phyloP scores from a whole-genome alignment of 2,113 vertebrate genomes.

The Podarcis cretensis region DNA sequence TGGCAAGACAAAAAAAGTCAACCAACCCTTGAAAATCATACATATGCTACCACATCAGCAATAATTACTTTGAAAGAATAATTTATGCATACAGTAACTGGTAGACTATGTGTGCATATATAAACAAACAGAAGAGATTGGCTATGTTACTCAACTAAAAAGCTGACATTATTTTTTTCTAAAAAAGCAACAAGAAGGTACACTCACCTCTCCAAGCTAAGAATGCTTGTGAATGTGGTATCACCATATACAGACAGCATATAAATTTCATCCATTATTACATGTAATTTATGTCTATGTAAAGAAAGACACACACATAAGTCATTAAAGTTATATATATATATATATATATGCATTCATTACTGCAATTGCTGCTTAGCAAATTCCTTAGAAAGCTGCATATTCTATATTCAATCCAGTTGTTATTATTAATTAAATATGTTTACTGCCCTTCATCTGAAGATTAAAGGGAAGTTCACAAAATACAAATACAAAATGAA shows the following conservation, averaged over 20 bases:
- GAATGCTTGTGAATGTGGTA: conserved; percentile 60
- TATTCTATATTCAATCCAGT: background rate
- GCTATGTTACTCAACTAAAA: background rate
- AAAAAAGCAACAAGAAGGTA: background rate
- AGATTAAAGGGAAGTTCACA: too few relatives aligned
- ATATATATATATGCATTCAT: background rate
- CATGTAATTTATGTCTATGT: conserved; percentile 45
- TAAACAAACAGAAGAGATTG: background rate
- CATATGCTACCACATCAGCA: background rate
- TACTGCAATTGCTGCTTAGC: background rate
- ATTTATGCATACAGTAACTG: background rate
- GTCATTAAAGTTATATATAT: background rate
- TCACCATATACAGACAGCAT: conserved; percentile 60
- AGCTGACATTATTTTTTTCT: background rate
- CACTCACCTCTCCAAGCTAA: conserved; percentile 57
- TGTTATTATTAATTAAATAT: background rate
- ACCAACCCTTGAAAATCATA: background rate
- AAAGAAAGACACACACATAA: conserved; percentile 12
- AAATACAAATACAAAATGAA: too few relatives aligned
- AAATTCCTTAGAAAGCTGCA: background rate
- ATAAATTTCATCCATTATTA: conserved; percentile 68
- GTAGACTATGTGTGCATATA: background rate
- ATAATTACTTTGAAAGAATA: background rate
- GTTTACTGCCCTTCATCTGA: too few relatives aligned
- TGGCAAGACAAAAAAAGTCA: background rate